Evolutionary conservation across 2,113 vertebrate genomes (phyloP).

Genomic region (Anolis carolinensis): DNA sequence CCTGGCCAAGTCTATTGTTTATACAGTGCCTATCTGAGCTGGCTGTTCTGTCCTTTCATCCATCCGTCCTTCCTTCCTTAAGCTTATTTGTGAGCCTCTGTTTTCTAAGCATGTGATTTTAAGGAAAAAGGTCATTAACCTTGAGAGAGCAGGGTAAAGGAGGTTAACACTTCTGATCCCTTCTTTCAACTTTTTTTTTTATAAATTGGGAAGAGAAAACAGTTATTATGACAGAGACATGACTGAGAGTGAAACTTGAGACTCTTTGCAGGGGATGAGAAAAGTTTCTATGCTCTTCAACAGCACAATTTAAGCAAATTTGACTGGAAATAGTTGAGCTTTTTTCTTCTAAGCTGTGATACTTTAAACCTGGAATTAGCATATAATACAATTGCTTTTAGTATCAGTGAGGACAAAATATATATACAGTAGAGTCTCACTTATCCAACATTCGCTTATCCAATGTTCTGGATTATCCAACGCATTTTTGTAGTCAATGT

Average conservation of each 20-base stretch:
- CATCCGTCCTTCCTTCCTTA: not conserved
- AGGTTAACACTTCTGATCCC: not conserved
- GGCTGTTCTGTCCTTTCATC: not conserved
- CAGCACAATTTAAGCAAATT: not conserved
- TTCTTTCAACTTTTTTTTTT: not conserved
- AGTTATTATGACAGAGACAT: not conserved
- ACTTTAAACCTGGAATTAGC: not conserved
- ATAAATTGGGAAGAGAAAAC: not conserved
- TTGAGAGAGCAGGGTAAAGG: not conserved
- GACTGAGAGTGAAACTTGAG: not conserved
- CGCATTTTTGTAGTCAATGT: no score
- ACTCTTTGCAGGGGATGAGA: not conserved
- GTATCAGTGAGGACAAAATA: not conserved
- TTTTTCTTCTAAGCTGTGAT: not conserved
- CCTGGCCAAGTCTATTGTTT: not conserved
- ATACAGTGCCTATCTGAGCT: not conserved
- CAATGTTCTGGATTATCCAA: no score
- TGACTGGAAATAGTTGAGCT: not conserved
- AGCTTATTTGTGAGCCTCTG: not conserved
- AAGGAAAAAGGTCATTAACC: constrained; percentile 2
- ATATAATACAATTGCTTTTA: not conserved
- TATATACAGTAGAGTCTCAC: no score
- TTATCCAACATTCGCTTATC: no score
- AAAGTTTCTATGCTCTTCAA: not conserved
- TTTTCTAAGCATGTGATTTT: constrained; percentile 18